Evolutionary conservation across 1,140 invertebrate species (phyloP), one percentile per base, ranked within the genome.

Genomic region (Zaprionus ornatus): DNA sequence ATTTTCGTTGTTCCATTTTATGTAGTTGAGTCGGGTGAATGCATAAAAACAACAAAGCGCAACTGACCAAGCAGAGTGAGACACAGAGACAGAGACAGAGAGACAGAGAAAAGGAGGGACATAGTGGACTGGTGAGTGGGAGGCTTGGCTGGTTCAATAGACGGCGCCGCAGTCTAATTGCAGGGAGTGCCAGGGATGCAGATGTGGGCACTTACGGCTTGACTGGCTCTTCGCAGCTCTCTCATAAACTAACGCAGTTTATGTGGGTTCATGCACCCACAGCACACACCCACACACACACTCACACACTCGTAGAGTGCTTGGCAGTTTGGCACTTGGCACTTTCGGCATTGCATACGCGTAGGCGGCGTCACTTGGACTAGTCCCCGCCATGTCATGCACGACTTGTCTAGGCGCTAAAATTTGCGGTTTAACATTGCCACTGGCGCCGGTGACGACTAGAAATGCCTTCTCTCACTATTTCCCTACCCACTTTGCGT

Each of bases 1-100:
- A 86, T 91, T 91, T 91, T 91, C 88, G 88, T 91, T 91, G 84
- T 88, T 79, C 88, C 83, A 86, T 88, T 91, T 91, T 90, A 88
- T 85, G 81, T 84, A 91, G 88, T 91, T 88, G 75, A 80, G 76
- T 76, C 71, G 45, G 76, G 74, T 61, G 82, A 77, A 82, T 91
- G 77, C 80, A 87, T 83, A 79, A 81, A 81, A 87, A 87, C 79
- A 86, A 82, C 80, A 87, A 86, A 78, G 57, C 71, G 66, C 64
- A 66, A 78, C 75, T 88, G 84, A 84, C 85, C 85, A 90, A 40
- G 57, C 40, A 17, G 40, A 62, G 29, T 55, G 54, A 64, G 40
- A 74, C 37, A 60, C 56, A 40, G 23, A 21, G 17, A 32, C 12
- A 21, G 55, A 65, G 40, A 12, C 32, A 29, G 25, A 55, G 35